phyloP scores from a whole-genome alignment of 2,797 vertebrate genomes.

The Falco biarmicus region DNA sequence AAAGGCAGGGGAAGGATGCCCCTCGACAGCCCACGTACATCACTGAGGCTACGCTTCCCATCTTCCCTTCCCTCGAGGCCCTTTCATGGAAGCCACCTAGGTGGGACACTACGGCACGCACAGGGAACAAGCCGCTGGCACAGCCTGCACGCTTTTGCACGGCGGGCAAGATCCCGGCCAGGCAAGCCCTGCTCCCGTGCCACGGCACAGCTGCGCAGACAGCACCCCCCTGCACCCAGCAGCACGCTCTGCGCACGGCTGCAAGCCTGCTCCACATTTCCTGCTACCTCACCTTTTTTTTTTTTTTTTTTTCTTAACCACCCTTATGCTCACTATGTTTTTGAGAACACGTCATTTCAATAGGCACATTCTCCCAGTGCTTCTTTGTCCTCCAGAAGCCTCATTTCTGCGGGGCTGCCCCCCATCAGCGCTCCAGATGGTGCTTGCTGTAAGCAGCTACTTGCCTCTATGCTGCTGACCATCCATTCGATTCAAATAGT shows the following conservation, averaged over 20 bases:
- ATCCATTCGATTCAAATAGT: rapidly evolving
- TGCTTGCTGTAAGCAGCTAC: background rate
- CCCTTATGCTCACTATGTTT: background rate
- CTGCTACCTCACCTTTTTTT: background rate
- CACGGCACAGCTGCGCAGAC: background rate
- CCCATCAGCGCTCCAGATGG: background rate
- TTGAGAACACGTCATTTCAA: background rate
- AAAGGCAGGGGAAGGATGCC: too few species aligned
- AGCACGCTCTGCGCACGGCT: rapidly evolving
- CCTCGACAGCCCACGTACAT: background rate
- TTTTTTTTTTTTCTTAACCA: background rate
- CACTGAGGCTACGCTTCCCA: rapidly evolving
- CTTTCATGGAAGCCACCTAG: background rate
- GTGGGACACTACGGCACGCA: too few species aligned
- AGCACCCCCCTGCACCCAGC: background rate
- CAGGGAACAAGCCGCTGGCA: too few species aligned
- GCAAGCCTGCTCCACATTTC: background rate
- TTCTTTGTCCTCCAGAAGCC: background rate
- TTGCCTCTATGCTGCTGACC: background rate
- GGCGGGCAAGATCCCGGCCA: background rate
- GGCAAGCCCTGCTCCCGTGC: rapidly evolving
- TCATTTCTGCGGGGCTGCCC: background rate
- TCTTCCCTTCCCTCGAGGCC: too few species aligned
- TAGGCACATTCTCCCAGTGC: background rate
- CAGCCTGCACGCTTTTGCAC: rapidly evolving